Evolutionary conservation across 2,888 invertebrate species (phyloP), one percentile per base, ranked within the genome.

Genomic region (Teinopalpus imperialis): DNA sequence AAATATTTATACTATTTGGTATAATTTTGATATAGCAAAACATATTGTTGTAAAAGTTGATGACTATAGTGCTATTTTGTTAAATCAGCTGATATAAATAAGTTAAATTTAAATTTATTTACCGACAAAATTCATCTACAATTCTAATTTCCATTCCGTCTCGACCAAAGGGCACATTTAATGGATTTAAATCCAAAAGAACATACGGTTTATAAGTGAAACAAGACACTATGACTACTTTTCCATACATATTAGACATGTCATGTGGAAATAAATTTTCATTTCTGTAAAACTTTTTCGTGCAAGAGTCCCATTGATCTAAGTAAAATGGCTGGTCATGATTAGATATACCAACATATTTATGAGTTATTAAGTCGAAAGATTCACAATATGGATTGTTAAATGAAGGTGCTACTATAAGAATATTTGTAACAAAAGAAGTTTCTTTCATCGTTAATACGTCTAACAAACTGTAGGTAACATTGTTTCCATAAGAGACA

Each of bases 121-220:
- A 87, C 89, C 77, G 81, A 67, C 89, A 89, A 74, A 90, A 90
- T 57, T 90, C 86, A 18, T 89, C 70, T 3, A 83, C 74, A 9
- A 90, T 71, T 53, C 81, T 72, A 41, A 91, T 66, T 56, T 89
- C 89, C 16, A 80, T 70, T 2, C 93, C 94, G 69, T 92, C 91
- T 14, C 90, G 78, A 1, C 79, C 77, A 2, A 61, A 51, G 2
- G 75, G 68, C 34, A 59, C 69, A 1, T 70, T 16, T 23, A 61
- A 53, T 2, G 63, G 44, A 51, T 88, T 74, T 27, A 89, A 52
- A 61, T 88, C 77, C 43, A 89, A 59, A 39, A 92, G 71, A n/a
- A 77, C 77, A 57, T 92, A 92, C 0, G 92, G 92, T 56, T 90
- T 89, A 57, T 93, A 93, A 21, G 81, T 86, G 62, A 93, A 91